Base-by-base conservation (phyloP, 2,113 vertebrate genomes). In the Rhagologus leucostigma region DNA sequence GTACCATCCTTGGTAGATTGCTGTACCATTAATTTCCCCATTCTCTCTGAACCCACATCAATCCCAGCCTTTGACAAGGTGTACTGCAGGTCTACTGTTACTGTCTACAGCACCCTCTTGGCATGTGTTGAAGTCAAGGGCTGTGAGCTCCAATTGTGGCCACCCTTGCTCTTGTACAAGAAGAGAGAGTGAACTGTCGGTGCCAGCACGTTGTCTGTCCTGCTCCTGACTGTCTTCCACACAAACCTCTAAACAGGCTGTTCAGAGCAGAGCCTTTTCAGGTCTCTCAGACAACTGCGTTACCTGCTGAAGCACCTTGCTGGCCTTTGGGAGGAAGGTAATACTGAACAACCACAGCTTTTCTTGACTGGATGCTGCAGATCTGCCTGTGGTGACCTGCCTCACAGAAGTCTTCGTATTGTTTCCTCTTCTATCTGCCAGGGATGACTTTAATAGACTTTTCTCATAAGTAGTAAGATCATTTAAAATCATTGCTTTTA, bases 321-420 rank as follows among this genome's bases (percentile, higher is more conserved):
- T 49, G 29, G 27, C 33, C 37, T 46, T 52, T 39, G 20, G 22
- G 64, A 55, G 55, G 52, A 77, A 81, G 46, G 63, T 14, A 49
- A 11, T 27, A 32, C 8, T 5, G 33, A 73, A 56, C 0, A 0
- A 42, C 16, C 22, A 8, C 47, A 47, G 39, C 29, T 37, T 57
- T 24, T 63, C 53, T 39, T 22, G 21, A 14, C 33, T 30, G 53
- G 37, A 39, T 4, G 1, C 60, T 50, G 62, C 64, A 50, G 53
- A 52, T 33, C 33, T 93, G 75, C 55, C 47, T 67, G 39, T 22
- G 39, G 20, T 33, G 23, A 85, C 11, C 46, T 35, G 26, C 68
- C 63, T 88, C 41, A 22, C 42, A 13, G 7, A 74, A 74, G 20
- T 21, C 33, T 75, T 77, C 33, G 10, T 18, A 16, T 39, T n/a